Evolutionary conservation across 2,113 vertebrate species (phyloP), one percentile per base, ranked within the genome.

Genomic region (Pundamilia nyererei): DNA sequence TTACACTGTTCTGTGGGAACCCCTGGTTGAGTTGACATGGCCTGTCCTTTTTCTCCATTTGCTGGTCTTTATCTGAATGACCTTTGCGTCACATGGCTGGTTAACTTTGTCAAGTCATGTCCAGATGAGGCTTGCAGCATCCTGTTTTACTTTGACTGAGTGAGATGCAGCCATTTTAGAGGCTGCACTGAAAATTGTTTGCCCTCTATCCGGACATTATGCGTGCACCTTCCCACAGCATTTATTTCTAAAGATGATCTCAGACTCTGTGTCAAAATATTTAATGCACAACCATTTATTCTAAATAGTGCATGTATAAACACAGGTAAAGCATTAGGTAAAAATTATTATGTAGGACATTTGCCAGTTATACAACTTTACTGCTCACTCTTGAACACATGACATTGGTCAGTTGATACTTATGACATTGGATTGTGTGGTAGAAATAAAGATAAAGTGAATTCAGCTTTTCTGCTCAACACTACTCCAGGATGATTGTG

Each of bases 41-140:
- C 26, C 42, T 29, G 70, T 75, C 70, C 4, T 12, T 80, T 38
- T 53, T 49, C 4, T 33, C 5, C 15, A 3, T 6, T 60, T 51
- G 4, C 80, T 31, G n/a, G 10, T 26, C 29, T 80, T 29, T 3
- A 24, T 38, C 29, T 53, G 47, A 84, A 29, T 89, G 90, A 94
- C 88, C 89, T 90, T 86, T 29, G 45, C 1, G 1, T 77, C 17
- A 42, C 11, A 4, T 8, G 21, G 9, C 21, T 29, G 21, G 9
- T 26, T 72, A 51, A n/a, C 72, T 12, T 0, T 33, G 55, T 33
- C 17, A 80, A 38, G 82, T 35, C 2, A 1, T 14, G 31, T 91
- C 87, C 83, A 89, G 89, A 81, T 33, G 79, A 58, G n/a, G 31
- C 93, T 89, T 91, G 83, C 82, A 33, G 24, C 29, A 29, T 40